These are phyloP conservation scores for Arrhopalites spinosus DNA, from an alignment of 2,888 invertebrate species.

Conservation along the genomic window DNA sequence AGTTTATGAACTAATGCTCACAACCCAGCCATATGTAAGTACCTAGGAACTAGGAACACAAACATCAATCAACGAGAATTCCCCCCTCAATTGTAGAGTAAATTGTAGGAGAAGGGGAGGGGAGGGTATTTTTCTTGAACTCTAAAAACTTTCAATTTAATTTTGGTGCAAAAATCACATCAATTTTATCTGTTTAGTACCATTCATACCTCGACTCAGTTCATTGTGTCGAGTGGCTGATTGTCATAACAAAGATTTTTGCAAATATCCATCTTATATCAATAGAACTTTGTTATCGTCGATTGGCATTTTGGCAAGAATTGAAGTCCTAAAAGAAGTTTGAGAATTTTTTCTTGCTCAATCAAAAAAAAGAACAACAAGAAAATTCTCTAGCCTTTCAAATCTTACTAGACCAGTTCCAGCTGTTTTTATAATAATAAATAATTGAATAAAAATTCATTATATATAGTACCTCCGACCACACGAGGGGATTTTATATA, in stretches of 20 bases:
- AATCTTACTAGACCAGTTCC: constrained; percentile 18
- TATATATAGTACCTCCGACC: neutral
- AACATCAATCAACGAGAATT: neutral
- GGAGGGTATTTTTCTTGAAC: neutral
- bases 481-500: neutral
- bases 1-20: constrained; percentile 28
- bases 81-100: neutral
- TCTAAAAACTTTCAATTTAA: neutral
- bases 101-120: neutral
- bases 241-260: constrained; percentile 15
- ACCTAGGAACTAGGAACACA: neutral
- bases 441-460: neutral
- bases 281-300: constrained; percentile 3
- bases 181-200: neutral
- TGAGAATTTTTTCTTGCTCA: too few relatives aligned
- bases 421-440: neutral
- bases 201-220: neutral
- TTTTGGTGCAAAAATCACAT: neutral
- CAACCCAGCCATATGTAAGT: neutral
- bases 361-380: too few relatives aligned
- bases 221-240: neutral
- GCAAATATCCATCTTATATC: neutral
- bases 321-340: too few relatives aligned
- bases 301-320: neutral
- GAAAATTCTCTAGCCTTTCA: neutral